Evolutionary conservation across 2,113 vertebrate species (phyloP).

Genomic region (Numida meleagris): DNA sequence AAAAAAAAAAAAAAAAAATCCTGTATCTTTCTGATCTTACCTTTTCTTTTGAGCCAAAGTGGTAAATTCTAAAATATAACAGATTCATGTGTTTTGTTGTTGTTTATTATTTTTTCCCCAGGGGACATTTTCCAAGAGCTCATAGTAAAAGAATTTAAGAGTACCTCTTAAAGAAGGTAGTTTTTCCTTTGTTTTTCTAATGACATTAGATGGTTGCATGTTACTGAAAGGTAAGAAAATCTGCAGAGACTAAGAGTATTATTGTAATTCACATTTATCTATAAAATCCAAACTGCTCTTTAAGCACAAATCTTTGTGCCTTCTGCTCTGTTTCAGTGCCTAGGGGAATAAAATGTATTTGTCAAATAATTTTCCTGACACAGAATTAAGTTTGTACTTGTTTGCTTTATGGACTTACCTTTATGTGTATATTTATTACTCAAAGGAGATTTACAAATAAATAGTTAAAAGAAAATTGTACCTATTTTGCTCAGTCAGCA

Average conservation of each 20-base stretch:
- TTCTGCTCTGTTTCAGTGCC: not conserved
- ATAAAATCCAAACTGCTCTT: not conserved
- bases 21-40: not conserved
- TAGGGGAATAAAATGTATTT: not conserved
- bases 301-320: not conserved
- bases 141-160: not conserved
- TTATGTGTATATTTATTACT: constrained; percentile 44
- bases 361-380: constrained; percentile 14
- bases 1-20: not conserved
- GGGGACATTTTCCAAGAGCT: not conserved
- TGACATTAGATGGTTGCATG: not conserved
- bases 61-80: not conserved
- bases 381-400: constrained; percentile 2
- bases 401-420: constrained; percentile 23
- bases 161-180: not conserved
- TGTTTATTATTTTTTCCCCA: not conserved
- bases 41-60: not conserved
- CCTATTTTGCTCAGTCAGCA: constrained; percentile 36
- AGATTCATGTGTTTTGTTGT: not conserved
- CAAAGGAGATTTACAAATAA: constrained; percentile 46
- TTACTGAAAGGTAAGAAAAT: constrained; percentile 19
- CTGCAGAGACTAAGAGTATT: not conserved
- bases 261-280: not conserved
- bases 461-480: constrained; percentile 16
- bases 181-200: constrained; percentile 25